A percentile compares a stretch with the other conserved stretches of the same genome.
Conservation (phyloP, 2,797 vertebrate genomes). For the Labeo calbasu region DNA sequence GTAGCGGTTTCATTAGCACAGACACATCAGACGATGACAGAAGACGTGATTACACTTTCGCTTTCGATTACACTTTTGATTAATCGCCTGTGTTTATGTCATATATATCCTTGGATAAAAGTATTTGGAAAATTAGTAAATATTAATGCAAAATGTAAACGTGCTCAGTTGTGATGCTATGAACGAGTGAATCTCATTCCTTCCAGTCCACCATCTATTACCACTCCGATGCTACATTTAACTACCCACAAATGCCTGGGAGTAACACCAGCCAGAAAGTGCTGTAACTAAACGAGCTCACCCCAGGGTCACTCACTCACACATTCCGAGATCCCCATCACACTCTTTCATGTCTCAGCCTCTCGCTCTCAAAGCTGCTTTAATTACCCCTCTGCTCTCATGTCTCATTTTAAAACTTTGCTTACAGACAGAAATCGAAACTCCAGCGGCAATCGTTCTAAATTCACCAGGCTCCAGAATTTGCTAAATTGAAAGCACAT, state of each 20-base stretch:
- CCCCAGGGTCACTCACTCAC: constrained; percentile 30
- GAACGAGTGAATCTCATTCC: constrained; percentile 5
- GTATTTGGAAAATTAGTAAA: constrained; percentile 4
- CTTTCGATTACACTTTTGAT: constrained; percentile 37
- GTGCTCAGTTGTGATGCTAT: not conserved
- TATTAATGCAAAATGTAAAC: constrained; percentile 3
- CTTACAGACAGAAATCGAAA: constrained; percentile 9
- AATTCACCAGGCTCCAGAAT: not conserved
- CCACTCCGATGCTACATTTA: not conserved
- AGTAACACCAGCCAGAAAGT: not conserved
- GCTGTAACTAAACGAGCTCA: constrained; percentile 20
- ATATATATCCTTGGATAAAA: not conserved
- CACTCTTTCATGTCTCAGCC: constrained; percentile 27
- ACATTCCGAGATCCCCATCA: constrained; percentile 20
- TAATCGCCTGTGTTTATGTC: constrained; percentile 26
- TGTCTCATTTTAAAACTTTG: constrained; percentile 17
- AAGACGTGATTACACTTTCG: constrained; percentile 29
- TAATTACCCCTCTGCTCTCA: constrained; percentile 30
- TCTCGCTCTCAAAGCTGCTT: not conserved
- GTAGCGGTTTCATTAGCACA: constrained; percentile 22
- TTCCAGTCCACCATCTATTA: constrained; percentile 9
- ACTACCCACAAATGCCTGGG: constrained; percentile 6
- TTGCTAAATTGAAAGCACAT: not conserved
- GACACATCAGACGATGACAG: constrained; percentile 25
- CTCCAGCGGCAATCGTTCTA: not conserved